Base-by-base conservation (phyloP, 2,797 vertebrate species). In the Amniataba percoides region DNA sequence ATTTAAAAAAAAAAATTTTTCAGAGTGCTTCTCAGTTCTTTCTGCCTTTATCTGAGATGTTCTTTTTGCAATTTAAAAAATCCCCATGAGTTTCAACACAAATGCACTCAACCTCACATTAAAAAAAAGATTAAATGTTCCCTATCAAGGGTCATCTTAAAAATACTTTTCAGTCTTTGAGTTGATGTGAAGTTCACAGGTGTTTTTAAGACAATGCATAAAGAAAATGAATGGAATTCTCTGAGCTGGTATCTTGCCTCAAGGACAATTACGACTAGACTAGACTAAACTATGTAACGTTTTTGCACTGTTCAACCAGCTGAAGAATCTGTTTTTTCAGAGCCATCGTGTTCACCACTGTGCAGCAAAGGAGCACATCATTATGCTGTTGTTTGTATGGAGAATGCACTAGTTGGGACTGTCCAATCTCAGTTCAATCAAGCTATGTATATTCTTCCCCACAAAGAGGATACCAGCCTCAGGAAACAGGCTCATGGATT, bases 401-500 rank as follows among this genome's bases (percentile, higher is more conserved):
- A 51, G 23, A 39, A 81, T 64, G 42, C 39, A 69, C 66, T 71
- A 83, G 51, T 74, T 56, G 71, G 77, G 78, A 81, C 39, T 74
- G 69, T 74, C 13, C 45, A 65, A 46, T 80, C 56, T 65, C 49
- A 31, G 73, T 84, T 67, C 48, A 82, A 87, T 80, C 78, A 65
- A 69, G 73, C 61, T 46, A 42, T 49, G 74, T 56, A 70, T 83
- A 31, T 3, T 25, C 0, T 82, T 80, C 19, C 57, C 48, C 25
- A 70, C 60, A 85, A 81, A 77, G 61, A 78, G 23, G 25, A 84
- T 81, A 58, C 63, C 63, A 48, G 42, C 34, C 39, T 74, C 34
- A 66, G 49, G 70, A 83, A 82, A 77, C 25, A 74, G 72, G 25
- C 71, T 59, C 66, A 84, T 84, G 65, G 88, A 87, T 83, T 82